These are phyloP conservation scores for Amphiprion percula DNA, from an alignment of 2,113 vertebrate species.

Conservation along the genomic window DNA sequence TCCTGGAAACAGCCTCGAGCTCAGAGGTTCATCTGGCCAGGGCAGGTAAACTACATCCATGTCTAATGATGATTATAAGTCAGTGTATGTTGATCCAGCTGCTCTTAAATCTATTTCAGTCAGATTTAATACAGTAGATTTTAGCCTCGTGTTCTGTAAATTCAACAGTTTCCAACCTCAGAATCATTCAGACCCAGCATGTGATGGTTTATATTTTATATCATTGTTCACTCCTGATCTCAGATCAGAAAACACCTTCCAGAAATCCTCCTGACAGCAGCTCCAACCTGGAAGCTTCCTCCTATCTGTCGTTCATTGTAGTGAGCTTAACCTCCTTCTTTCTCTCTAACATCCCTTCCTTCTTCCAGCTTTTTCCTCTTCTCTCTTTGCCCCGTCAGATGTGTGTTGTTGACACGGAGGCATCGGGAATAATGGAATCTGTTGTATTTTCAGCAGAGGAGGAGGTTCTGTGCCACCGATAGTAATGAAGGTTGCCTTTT, in stretches of 20 bases:
- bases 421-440: conserved; percentile 83
- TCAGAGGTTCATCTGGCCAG: no score
- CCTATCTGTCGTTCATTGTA: conserved; percentile 77
- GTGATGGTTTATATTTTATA: conserved; percentile 48
- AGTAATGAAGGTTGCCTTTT: conserved; percentile 86
- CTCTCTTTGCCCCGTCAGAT: conserved; percentile 73
- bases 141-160: neutral
- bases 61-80: no score
- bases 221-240: conserved; percentile 29
- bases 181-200: conserved; percentile 21
- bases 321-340: conserved; percentile 70
- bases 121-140: neutral
- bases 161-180: conserved; percentile 3
- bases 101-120: neutral
- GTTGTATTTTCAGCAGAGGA: conserved; percentile 79
- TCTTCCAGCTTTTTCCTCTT: conserved; percentile 49
- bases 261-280: conserved; percentile 55
- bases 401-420: conserved; percentile 81
- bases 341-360: conserved; percentile 62
- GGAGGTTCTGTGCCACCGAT: conserved; percentile 82
- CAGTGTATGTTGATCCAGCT: neutral
- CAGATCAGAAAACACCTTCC: conserved; percentile 11
- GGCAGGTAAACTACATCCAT: no score
- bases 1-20: no score
- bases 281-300: conserved; percentile 55